phyloP scores from a whole-genome alignment of 1,140 invertebrate genomes.

The Pseudoatta argentina region DNA sequence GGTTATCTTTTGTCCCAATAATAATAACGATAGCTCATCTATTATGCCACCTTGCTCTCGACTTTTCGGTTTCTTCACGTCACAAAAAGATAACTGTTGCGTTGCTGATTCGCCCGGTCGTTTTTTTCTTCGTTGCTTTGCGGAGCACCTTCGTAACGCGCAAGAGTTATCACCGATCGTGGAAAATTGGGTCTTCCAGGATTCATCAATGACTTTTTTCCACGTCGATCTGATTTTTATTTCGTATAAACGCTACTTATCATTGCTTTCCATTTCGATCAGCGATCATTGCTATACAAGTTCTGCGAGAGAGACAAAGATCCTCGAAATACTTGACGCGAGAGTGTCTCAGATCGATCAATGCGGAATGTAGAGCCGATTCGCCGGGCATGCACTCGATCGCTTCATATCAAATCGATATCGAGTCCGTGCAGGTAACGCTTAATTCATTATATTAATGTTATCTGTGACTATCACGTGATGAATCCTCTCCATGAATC shows the following conservation, averaged over 20 bases:
- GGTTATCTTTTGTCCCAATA: slow-evolving; percentile 75
- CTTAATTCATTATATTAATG: slow-evolving; percentile 21
- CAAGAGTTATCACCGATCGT: background rate
- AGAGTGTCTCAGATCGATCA: slow-evolving; percentile 6
- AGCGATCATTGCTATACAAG: background rate
- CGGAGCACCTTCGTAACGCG: background rate
- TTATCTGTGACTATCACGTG: slow-evolving; percentile 9
- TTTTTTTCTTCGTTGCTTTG: slow-evolving; percentile 26
- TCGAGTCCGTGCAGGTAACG: background rate
- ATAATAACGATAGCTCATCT: slow-evolving; percentile 3
- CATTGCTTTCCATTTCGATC: background rate
- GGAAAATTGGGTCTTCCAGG: background rate
- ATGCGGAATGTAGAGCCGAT: slow-evolving; percentile 12
- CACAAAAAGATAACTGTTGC: slow-evolving; percentile 67
- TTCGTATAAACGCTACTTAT: background rate
- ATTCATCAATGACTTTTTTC: background rate
- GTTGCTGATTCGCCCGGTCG: slow-evolving; percentile 6
- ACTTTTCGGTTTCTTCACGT: slow-evolving; percentile 68
- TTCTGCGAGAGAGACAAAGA: background rate
- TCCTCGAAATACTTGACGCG: background rate
- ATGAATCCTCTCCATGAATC: background rate
- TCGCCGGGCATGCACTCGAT: slow-evolving; percentile 21
- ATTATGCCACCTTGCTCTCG: slow-evolving; percentile 6
- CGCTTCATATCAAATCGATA: slow-evolving; percentile 9
- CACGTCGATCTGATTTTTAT: background rate